Evolutionary conservation across 2,888 invertebrate species (phyloP), one percentile per base, ranked within the genome.

Genomic region (Spatulosminthurus flaviceps): DNA sequence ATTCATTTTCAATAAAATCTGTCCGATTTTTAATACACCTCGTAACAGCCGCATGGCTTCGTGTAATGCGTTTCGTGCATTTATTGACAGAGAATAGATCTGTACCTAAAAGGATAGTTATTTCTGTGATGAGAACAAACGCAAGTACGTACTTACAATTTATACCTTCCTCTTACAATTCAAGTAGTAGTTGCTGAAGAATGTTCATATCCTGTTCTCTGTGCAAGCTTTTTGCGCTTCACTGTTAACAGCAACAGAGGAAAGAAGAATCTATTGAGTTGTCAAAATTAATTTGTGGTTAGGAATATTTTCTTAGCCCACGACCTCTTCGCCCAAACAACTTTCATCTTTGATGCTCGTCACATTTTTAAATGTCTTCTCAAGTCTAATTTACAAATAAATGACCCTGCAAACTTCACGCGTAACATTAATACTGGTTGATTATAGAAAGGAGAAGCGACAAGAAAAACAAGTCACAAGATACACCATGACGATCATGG

Each of bases 201-300:
- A 69, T 29, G 16, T 34, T 41, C 2, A 13, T 11, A 42, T 72
- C n/a, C 41, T 42, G 43, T 43, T 19, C 67, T 67, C 42, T 43
- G 21, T 21, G 22, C 22, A 21, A n/a, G n/a, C n/a, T 26, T 29
- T 24, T 51, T 26, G n/a, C 34, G 21, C 29, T 19, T 26, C 22
- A 67, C 19, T n/a, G 69, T 69, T 51, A 51, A 34, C 34, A 34
- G 34, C 34, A 34, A 9, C 34, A 34, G 34, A 13, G 51, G 51
- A 51, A 11, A 24, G 11, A 64, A 64, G 13, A 24, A 70, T 13
- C 34, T 41, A 41, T 67, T 67, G 76, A 51, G 43, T 41, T 76
- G 76, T 76, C 76, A 76, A 76, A 76, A 67, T 66, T 76, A 76
- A 76, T 76, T 76, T 76, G 76, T 43, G 34, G 67, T 67, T 76